A percentile compares a stretch with the other conserved stretches of the same genome.
phyloP scores from a whole-genome alignment of 64 coral and sea anemone species.

The Pachyseris speciosa region DNA sequence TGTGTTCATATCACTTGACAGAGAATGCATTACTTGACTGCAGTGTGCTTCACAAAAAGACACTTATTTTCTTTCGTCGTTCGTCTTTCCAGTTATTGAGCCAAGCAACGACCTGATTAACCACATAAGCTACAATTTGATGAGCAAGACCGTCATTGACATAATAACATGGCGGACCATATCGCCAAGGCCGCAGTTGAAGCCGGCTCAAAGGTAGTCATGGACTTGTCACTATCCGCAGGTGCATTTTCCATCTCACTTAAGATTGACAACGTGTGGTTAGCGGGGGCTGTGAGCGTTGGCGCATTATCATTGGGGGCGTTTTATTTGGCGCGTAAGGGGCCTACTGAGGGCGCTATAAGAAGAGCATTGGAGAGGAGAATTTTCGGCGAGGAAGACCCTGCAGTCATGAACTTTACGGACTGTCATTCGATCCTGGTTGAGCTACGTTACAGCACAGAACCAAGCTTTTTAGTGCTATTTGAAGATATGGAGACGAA shows the following conservation, averaged over 20 bases:
- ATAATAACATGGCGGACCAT: not conserved
- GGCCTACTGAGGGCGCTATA: not conserved
- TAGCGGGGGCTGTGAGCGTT: conserved; percentile 15
- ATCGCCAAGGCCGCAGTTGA: not conserved
- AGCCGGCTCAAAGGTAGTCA: not conserved
- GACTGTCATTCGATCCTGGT: conserved; percentile 11
- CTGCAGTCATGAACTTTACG: not conserved
- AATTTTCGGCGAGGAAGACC: not conserved
- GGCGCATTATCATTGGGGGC: conserved; percentile 30
- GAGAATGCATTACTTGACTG: too few relatives aligned
- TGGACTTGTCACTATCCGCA: not conserved
- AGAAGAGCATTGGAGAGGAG: conserved; percentile 18
- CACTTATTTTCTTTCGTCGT: too few relatives aligned
- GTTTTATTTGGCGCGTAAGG: conserved; percentile 22
- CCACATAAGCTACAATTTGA: too few relatives aligned
- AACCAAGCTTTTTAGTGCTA: not conserved
- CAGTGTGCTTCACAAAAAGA: too few relatives aligned
- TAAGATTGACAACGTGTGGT: conserved; percentile 29
- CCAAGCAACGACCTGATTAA: too few relatives aligned
- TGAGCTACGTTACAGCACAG: not conserved
- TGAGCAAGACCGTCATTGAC: too few relatives aligned
- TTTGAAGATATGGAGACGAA: conserved; percentile 1
- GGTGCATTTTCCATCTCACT: conserved; percentile 12
- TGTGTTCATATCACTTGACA: too few relatives aligned
- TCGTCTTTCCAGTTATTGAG: too few relatives aligned